Evolutionary conservation across 2,113 vertebrate species (phyloP).

Genomic region (Butorides virescens): DNA sequence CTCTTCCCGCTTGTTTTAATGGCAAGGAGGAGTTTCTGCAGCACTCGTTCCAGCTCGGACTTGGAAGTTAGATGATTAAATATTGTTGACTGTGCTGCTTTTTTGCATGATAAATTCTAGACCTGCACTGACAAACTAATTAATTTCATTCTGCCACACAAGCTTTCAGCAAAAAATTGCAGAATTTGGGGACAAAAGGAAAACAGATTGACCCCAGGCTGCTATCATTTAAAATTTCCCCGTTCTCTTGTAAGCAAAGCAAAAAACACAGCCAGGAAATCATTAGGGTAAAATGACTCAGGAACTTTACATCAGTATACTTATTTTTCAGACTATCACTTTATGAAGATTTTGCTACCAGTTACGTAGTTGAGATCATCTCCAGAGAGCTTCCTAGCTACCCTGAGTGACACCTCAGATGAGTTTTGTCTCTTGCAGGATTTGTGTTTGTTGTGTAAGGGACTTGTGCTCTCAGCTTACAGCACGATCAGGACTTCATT

Average conservation of each 20-base stretch:
- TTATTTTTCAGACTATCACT: neutral
- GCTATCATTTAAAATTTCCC: neutral
- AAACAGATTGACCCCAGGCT: neutral
- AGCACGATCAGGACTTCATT: neutral
- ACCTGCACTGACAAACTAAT: neutral
- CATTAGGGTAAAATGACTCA: neutral
- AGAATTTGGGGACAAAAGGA: neutral
- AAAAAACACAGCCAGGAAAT: neutral
- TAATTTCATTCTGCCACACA: neutral
- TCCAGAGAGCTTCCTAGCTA: neutral
- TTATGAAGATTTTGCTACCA: neutral
- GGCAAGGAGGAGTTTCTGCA: neutral
- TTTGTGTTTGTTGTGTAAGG: neutral
- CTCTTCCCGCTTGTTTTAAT: neutral
- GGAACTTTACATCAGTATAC: neutral
- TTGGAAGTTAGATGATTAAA: neutral
- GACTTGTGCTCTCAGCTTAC: neutral
- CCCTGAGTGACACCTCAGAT: neutral
- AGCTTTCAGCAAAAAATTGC: fast-evolving
- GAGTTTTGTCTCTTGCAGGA: neutral
- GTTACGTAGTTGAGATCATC: neutral
- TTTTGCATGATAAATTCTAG: neutral
- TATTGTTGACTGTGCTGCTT: neutral
- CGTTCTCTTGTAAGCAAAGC: neutral
- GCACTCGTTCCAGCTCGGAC: neutral